A percentile compares a stretch with the other conserved stretches of the same genome.
These are phyloP conservation scores for Pseudopipra pipra DNA, from an alignment of 2,113 vertebrate genomes.

Conservation along the genomic window DNA sequence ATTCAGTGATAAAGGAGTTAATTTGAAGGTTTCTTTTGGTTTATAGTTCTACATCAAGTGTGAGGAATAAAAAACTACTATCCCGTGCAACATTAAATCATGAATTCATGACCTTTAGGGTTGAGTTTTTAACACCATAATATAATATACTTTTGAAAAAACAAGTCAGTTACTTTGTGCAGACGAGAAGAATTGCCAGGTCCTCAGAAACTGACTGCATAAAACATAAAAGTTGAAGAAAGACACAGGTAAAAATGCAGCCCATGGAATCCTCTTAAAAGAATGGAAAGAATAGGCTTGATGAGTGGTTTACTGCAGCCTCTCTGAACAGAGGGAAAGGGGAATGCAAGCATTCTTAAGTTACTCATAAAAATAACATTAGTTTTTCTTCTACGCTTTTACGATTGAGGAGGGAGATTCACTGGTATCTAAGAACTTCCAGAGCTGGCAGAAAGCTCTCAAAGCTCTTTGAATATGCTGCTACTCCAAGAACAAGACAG, in stretches of 20 bases:
- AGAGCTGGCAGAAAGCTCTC: constrained; percentile 53
- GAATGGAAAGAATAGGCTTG: background rate
- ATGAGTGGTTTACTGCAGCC: constrained; percentile 22
- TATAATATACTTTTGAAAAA: background rate
- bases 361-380: constrained; percentile 65
- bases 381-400: constrained; percentile 47
- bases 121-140: background rate
- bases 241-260: constrained; percentile 5
- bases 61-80: background rate
- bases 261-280: background rate
- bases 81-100: background rate
- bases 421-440: constrained; percentile 47
- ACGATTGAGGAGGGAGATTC: constrained; percentile 37
- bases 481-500: constrained; percentile 59
- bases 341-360: constrained; percentile 23
- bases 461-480: constrained; percentile 23
- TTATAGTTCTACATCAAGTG: background rate
- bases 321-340: background rate
- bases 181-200: background rate
- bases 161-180: background rate
- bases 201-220: background rate
- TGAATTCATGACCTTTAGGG: background rate
- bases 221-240: background rate
- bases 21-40: background rate
- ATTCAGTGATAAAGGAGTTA: background rate